Conservation (phyloP, 2,113 vertebrate genomes). For the Melozone crissalis region DNA sequence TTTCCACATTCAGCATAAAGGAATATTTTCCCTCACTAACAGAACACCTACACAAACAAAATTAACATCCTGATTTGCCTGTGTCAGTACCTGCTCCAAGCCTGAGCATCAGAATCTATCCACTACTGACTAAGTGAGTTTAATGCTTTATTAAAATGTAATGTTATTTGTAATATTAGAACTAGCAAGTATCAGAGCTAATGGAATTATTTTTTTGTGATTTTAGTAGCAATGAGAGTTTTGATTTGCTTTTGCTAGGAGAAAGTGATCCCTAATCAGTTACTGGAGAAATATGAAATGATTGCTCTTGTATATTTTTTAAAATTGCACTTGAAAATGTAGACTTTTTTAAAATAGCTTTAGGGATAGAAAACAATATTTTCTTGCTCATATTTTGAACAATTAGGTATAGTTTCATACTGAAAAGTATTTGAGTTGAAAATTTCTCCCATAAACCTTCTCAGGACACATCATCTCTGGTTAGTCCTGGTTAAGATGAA, state of each 20-base stretch:
- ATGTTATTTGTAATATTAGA: not conserved
- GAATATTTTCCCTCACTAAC: not conserved
- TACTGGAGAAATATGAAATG: not conserved
- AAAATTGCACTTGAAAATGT: not conserved
- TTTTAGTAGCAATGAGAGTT: not conserved
- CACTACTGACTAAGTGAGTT: not conserved
- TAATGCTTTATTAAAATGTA: not conserved
- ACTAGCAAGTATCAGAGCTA: not conserved
- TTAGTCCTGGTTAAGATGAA: not conserved
- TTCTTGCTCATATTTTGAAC: not conserved
- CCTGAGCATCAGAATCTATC: not conserved
- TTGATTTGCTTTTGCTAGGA: not conserved
- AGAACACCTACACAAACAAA: not conserved
- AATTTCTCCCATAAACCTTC: not conserved
- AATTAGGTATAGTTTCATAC: not conserved
- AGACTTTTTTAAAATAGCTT: not conserved
- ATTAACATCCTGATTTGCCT: not conserved
- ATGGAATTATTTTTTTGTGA: not conserved
- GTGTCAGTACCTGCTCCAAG: not conserved
- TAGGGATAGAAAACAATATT: not conserved
- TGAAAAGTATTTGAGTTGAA: not conserved
- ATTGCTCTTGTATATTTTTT: not conserved
- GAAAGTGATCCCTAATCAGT: not conserved
- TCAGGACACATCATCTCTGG: not conserved
- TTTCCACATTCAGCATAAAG: not conserved